phyloP scores from a whole-genome alignment of 2,113 vertebrate genomes.

The Saimiri boliviensis region DNA sequence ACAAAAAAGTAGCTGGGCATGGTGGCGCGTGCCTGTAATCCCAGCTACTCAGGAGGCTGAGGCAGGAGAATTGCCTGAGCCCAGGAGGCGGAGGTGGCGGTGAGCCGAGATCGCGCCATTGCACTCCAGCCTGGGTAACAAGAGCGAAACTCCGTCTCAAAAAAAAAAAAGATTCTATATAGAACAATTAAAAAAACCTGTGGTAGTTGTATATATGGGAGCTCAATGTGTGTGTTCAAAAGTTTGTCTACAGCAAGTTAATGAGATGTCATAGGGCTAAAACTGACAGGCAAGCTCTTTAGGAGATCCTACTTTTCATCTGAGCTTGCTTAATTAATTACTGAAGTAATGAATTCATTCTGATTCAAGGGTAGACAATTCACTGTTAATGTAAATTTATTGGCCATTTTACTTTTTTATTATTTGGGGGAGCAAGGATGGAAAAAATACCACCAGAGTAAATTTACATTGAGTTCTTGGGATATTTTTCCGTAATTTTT shows the following conservation, averaged over 20 bases:
- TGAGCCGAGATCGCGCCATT: too few relatives aligned
- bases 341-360: background rate
- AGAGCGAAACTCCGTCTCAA: too few relatives aligned
- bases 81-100: too few relatives aligned
- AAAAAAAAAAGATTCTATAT: background rate
- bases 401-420: background rate
- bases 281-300: background rate
- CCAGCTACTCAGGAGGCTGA: too few relatives aligned
- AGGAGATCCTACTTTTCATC: background rate
- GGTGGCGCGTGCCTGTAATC: too few relatives aligned
- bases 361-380: background rate
- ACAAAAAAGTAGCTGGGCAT: too few relatives aligned
- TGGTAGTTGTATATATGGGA: background rate
- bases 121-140: too few relatives aligned
- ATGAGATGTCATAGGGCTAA: background rate
- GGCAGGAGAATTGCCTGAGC: too few relatives aligned
- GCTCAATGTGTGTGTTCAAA: background rate
- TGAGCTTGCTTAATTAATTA: background rate
- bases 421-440: background rate
- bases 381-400: background rate
- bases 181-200: background rate
- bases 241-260: background rate
- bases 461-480: background rate
- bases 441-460: background rate
- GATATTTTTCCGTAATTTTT: background rate